phyloP scores from a whole-genome alignment of 37 sponge, comb jelly and placozoan species.

The Axinella damicornis region DNA sequence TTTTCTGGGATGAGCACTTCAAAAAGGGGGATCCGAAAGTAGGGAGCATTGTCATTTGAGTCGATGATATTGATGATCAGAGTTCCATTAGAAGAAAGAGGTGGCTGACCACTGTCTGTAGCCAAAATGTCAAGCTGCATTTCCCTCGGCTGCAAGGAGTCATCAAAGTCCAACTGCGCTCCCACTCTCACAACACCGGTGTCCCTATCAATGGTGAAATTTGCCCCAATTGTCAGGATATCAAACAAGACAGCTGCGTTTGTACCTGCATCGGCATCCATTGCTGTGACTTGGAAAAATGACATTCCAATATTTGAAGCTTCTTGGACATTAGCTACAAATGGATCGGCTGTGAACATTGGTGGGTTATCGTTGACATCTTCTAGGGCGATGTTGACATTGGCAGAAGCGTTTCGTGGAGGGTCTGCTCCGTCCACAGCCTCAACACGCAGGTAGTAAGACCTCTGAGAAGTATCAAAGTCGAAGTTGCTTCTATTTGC shows the following conservation, averaged over 20 bases:
- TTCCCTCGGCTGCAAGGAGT: not conserved
- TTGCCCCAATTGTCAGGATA: not conserved
- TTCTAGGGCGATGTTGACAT: constrained; percentile 28
- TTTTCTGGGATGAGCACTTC: constrained; percentile 49
- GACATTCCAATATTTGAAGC: not conserved
- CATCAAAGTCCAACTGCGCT: constrained; percentile 29
- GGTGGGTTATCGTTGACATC: constrained; percentile 89
- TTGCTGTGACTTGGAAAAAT: constrained; percentile 24
- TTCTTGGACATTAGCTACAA: not conserved
- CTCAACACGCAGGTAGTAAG: constrained; percentile 18
- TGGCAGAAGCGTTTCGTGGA: not conserved
- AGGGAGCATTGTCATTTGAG: constrained; percentile 76
- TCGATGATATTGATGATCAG: constrained; percentile 50
- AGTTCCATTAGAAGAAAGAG: constrained; percentile 16
- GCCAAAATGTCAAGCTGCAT: constrained; percentile 24
- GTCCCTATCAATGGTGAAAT: constrained; percentile 23
- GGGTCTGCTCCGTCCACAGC: constrained; percentile 17
- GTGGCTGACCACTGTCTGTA: constrained; percentile 29
- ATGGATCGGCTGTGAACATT: constrained; percentile 1
- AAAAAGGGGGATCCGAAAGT: constrained; percentile 18
- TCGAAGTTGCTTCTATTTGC: constrained; percentile 21
- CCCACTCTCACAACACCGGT: constrained; percentile 39
- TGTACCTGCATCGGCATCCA: constrained; percentile 65
- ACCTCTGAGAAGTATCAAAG: constrained; percentile 19
- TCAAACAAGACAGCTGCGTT: constrained; percentile 24